These are phyloP conservation scores for Nasonia longicornis DNA, from an alignment of 1,140 invertebrate species.

Conservation along the genomic window DNA sequence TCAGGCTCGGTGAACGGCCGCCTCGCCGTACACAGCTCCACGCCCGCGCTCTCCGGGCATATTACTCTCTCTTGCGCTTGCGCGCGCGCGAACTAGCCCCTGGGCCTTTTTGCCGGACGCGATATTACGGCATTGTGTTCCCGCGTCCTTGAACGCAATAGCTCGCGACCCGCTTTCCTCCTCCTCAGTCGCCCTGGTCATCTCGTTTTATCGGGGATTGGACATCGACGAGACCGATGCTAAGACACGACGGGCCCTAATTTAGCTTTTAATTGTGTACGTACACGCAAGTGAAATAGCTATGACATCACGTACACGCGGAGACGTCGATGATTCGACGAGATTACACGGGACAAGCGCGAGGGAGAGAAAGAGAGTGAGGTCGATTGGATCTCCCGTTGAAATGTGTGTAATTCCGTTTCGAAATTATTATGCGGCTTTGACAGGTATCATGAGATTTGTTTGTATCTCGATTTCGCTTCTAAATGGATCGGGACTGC, in stretches of 20 bases:
- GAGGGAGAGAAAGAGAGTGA: background rate
- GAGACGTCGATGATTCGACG: background rate
- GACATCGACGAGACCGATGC: background rate
- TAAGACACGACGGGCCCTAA: background rate
- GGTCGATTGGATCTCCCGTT: background rate
- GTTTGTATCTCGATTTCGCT: background rate
- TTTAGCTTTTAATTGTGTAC: background rate
- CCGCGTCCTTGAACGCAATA: conserved; percentile 43
- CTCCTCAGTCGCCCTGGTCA: background rate
- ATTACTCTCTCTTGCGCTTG: background rate
- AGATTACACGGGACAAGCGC: background rate
- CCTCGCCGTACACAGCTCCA: background rate
- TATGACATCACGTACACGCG: background rate
- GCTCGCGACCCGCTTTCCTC: background rate
- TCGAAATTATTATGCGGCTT: background rate
- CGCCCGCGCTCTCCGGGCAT: background rate
- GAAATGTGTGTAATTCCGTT: background rate
- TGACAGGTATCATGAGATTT: background rate
- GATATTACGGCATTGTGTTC: conserved; percentile 30
- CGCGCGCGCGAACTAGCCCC: conserved; percentile 14
- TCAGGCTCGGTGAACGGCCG: conserved; percentile 3
- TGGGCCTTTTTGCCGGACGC: conserved; percentile 31
- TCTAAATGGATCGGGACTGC: too few relatives aligned
- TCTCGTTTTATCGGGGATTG: conserved; percentile 3
- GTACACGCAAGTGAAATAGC: background rate